Evolutionary conservation across 2,888 invertebrate species (phyloP).

Genomic region (Diadegma fenestrale): DNA sequence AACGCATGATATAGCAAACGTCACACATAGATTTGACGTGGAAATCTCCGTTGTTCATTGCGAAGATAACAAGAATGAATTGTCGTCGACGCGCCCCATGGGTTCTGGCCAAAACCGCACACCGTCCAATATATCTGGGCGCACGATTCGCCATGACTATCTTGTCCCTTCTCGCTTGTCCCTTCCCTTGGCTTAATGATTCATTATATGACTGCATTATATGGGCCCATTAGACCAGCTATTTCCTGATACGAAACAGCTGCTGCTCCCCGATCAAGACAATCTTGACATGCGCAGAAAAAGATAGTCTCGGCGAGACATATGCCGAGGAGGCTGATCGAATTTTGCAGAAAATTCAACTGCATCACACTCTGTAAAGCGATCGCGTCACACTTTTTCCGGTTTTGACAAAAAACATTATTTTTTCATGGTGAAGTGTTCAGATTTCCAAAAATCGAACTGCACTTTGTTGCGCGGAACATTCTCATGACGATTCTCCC

Average conservation of each 20-base stretch:
- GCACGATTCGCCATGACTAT: conserved; percentile 61
- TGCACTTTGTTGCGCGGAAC: too few relatives aligned
- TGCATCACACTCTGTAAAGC: too few relatives aligned
- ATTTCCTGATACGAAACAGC: neutral
- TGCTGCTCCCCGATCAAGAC: neutral
- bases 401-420: too few relatives aligned
- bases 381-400: too few relatives aligned
- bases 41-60: conserved; percentile 31
- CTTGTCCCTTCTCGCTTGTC: conserved; percentile 52
- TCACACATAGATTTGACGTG: conserved; percentile 60
- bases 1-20: conserved; percentile 17
- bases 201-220: conserved; percentile 62
- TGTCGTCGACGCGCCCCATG: conserved; percentile 67
- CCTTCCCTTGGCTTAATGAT: conserved; percentile 57
- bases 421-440: too few relatives aligned
- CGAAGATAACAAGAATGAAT: conserved; percentile 73
- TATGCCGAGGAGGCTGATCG: too few relatives aligned
- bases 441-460: too few relatives aligned
- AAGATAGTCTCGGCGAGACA: too few relatives aligned
- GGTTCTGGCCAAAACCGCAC: conserved; percentile 39
- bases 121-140: conserved; percentile 33
- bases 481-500: too few relatives aligned
- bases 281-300: neutral
- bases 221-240: conserved; percentile 26
- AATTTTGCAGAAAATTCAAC: too few relatives aligned